Conservation (phyloP, 2,113 vertebrate species). For the Australoheros scitulus region DNA sequence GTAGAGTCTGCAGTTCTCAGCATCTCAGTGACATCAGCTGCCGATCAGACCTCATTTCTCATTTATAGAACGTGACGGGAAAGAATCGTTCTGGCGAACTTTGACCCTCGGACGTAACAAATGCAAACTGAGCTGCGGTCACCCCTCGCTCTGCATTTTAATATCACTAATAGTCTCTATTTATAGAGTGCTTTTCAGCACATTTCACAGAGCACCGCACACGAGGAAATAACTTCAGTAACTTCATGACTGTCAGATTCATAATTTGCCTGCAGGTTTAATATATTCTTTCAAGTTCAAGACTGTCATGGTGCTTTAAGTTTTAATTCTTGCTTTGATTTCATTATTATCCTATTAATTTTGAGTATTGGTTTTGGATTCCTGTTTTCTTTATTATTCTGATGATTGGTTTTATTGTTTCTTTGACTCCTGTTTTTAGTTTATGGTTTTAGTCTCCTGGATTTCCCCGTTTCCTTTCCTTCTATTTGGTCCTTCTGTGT, state of each 20-base stretch:
- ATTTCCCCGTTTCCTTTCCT: neutral
- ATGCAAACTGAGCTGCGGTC: neutral
- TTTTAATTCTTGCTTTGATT: accelerated
- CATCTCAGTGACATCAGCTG: neutral
- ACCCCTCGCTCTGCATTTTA: accelerated
- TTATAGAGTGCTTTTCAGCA: accelerated
- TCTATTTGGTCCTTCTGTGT: neutral
- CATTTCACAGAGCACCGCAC: neutral
- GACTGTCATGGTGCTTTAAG: neutral
- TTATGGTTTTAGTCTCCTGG: neutral
- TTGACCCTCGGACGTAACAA: neutral
- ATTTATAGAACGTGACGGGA: neutral
- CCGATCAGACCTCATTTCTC: neutral
- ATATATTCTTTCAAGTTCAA: neutral
- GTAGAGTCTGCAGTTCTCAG: neutral
- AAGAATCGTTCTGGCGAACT: neutral
- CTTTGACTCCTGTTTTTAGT: neutral
- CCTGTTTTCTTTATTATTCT: neutral
- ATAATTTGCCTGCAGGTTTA: neutral
- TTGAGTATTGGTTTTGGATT: neutral
- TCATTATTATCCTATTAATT: neutral
- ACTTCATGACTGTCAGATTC: neutral
- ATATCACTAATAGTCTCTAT: neutral
- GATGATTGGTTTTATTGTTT: neutral
- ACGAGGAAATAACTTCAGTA: neutral